phyloP scores from a whole-genome alignment of 2,113 vertebrate species.

The Chaetops frenatus region DNA sequence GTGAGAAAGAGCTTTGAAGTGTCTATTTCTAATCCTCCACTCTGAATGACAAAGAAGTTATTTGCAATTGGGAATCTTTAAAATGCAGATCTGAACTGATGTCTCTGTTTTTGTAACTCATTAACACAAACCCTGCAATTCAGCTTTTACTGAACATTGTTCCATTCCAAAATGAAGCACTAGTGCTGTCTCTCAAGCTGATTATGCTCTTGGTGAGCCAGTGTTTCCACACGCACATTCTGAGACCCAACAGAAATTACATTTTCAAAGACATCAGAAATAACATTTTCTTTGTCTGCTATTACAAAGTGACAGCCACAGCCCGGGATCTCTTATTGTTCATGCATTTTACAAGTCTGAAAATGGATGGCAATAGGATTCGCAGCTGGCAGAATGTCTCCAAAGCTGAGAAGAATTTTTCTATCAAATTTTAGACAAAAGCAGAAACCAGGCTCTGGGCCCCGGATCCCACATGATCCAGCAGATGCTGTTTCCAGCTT shows the following conservation, averaged over 20 bases:
- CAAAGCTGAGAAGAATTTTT: slow-evolving; percentile 13
- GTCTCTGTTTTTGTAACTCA: background rate
- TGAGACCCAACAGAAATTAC: background rate
- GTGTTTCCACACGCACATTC: background rate
- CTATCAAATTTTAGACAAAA: slow-evolving; percentile 14
- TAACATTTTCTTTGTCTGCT: background rate
- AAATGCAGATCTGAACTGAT: background rate
- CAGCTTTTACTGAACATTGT: background rate
- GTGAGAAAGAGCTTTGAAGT: background rate
- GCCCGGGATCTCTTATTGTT: background rate
- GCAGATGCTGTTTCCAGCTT: slow-evolving; percentile 49
- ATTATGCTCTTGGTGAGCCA: background rate
- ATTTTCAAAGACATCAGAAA: background rate
- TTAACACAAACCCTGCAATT: background rate
- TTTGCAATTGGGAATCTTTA: background rate
- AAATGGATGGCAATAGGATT: background rate
- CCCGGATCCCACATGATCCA: slow-evolving; percentile 29
- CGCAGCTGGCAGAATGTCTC: background rate
- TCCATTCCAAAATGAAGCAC: background rate
- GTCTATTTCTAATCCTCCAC: background rate
- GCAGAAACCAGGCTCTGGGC: slow-evolving; percentile 5
- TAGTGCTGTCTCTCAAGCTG: background rate
- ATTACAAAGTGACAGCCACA: background rate
- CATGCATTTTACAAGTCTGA: background rate
- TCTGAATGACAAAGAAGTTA: background rate